A percentile compares a stretch with the other conserved stretches of the same genome.
These are phyloP conservation scores for Mola mola DNA, from an alignment of 2,113 vertebrate genomes.

Conservation along the genomic window DNA sequence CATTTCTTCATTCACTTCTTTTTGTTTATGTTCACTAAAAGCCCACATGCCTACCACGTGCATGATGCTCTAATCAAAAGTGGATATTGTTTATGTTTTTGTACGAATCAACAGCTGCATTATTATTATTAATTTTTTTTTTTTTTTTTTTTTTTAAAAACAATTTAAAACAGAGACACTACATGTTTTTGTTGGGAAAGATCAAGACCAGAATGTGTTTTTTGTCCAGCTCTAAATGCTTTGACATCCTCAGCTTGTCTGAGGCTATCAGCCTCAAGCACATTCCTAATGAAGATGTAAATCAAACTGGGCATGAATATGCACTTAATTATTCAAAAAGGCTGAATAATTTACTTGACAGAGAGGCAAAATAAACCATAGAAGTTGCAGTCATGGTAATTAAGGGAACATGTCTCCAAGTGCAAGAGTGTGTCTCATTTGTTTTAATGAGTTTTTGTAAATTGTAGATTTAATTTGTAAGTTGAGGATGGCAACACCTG, in stretches of 20 bases:
- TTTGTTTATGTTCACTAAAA: slow-evolving; percentile 28
- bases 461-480: too few species aligned
- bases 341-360: neutral
- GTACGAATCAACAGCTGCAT: neutral
- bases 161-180: too few species aligned
- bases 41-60: slow-evolving; percentile 29
- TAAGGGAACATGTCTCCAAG: neutral
- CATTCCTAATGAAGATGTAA: neutral
- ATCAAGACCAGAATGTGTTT: neutral
- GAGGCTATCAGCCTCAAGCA: neutral
- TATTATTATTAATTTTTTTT: neutral
- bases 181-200: too few species aligned
- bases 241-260: neutral
- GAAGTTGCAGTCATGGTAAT: neutral
- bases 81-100: neutral
- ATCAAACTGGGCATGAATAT: neutral
- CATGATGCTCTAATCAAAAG: neutral
- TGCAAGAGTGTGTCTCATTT: neutral
- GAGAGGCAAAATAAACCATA: neutral
- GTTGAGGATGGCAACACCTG: neutral
- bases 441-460: neutral
- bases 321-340: neutral
- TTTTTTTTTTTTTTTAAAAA: neutral
- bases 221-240: neutral
- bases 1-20: slow-evolving; percentile 4